phyloP scores from a whole-genome alignment of 2,113 vertebrate species.

The Amphilophus citrinellus region DNA sequence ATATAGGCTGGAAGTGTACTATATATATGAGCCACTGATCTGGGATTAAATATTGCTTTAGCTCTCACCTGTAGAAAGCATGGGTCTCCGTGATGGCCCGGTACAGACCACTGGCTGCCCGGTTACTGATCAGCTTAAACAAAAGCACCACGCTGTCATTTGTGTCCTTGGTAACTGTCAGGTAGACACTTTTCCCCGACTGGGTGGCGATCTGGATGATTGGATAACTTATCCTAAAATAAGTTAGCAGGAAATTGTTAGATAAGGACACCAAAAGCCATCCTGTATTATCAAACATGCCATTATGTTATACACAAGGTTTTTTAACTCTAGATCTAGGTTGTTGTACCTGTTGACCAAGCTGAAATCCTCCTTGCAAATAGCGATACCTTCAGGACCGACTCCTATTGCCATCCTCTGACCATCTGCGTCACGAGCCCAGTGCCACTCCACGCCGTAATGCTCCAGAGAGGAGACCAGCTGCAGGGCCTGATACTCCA shows the following conservation, averaged over 20 bases:
- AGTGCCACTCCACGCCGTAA: conserved; percentile 98
- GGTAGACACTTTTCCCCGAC: conserved; percentile 95
- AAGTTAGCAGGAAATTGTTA: neutral
- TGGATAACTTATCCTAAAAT: conserved; percentile 90
- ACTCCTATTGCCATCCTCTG: conserved; percentile 92
- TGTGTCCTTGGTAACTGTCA: conserved; percentile 95
- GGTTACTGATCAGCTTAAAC: conserved; percentile 96
- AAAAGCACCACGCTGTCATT: conserved; percentile 92
- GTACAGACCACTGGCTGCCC: conserved; percentile 96
- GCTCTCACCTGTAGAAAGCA: conserved; percentile 94
- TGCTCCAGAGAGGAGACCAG: conserved; percentile 91
- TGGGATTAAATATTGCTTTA: neutral
- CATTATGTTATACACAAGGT: neutral
- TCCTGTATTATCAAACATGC: neutral
- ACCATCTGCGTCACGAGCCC: conserved; percentile 88
- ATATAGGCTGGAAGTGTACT: neutral
- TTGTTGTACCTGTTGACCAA: conserved; percentile 89
- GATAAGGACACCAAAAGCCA: too few species aligned
- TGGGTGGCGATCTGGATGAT: conserved; percentile 98
- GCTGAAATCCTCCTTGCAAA: conserved; percentile 94
- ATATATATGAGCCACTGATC: neutral
- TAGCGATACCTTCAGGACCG: conserved; percentile 93
- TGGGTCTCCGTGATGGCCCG: conserved; percentile 97
- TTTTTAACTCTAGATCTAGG: neutral
- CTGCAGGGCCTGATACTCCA: conserved; percentile 95